Conservation (phyloP, 1,140 invertebrate genomes). For the Tigriopus japonicus region DNA sequence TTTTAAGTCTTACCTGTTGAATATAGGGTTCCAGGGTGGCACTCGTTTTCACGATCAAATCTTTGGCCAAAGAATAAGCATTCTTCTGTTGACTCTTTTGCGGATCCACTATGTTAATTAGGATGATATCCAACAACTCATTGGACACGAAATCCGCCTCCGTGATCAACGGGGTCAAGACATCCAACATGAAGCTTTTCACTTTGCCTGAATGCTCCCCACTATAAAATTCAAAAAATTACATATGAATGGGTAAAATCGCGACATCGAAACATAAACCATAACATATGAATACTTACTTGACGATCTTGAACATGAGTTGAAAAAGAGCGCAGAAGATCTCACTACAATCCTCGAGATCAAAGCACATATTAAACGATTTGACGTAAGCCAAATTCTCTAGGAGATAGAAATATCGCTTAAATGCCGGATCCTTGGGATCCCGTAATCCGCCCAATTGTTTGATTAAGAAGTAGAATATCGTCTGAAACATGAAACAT, state of each 20-base stretch:
- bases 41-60: slow-evolving; percentile 70
- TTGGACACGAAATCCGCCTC: slow-evolving; percentile 88
- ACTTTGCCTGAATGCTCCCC: slow-evolving; percentile 90
- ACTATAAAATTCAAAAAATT: slow-evolving; percentile 34
- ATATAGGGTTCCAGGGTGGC: slow-evolving; percentile 84
- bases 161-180: slow-evolving; percentile 75
- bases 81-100: slow-evolving; percentile 74
- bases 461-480: slow-evolving; percentile 88
- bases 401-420: slow-evolving; percentile 85
- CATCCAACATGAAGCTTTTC: slow-evolving; percentile 88
- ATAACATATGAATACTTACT: slow-evolving; percentile 38
- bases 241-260: too few relatives aligned
- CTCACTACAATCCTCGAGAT: slow-evolving; percentile 88
- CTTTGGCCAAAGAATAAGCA: slow-evolving; percentile 73
- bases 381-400: slow-evolving; percentile 95
- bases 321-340: slow-evolving; percentile 85
- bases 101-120: slow-evolving; percentile 90
- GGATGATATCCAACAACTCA: slow-evolving; percentile 77
- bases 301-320: slow-evolving; percentile 90
- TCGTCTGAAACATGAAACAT: too few relatives aligned
- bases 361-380: slow-evolving; percentile 97
- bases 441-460: slow-evolving; percentile 82
- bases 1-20: slow-evolving; percentile 67
- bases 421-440: slow-evolving; percentile 91
- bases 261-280: too few relatives aligned